These are phyloP conservation scores for Amblyraja radiata DNA, from an alignment of 2,797 vertebrate species.

Conservation along the genomic window DNA sequence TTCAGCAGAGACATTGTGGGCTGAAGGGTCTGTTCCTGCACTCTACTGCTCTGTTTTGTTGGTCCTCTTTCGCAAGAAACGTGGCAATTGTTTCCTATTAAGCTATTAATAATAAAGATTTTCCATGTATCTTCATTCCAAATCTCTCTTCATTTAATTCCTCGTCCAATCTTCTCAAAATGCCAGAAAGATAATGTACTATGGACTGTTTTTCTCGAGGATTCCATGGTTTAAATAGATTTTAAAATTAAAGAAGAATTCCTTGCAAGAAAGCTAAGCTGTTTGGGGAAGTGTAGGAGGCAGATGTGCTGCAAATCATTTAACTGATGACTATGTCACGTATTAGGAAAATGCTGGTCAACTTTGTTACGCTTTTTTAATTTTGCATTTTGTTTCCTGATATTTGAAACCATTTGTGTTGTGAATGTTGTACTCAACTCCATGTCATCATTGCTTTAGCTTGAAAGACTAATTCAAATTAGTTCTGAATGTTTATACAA, in stretches of 20 bases:
- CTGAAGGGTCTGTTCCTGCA: too few species aligned
- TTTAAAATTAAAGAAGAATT: too few species aligned
- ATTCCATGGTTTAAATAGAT: too few species aligned
- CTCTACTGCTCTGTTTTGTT: background rate
- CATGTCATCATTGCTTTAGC: background rate
- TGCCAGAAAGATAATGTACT: too few species aligned
- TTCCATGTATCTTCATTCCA: background rate
- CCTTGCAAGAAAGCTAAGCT: too few species aligned
- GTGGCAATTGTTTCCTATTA: background rate
- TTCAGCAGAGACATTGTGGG: too few species aligned
- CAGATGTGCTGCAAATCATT: too few species aligned
- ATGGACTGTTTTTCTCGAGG: too few species aligned
- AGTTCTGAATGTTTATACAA: background rate
- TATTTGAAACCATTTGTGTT: background rate
- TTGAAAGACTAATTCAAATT: background rate
- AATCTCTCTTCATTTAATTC: background rate
- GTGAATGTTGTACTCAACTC: background rate
- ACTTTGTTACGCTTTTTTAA: background rate
- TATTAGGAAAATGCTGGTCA: too few species aligned
- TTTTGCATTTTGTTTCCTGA: background rate
- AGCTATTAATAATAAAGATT: background rate
- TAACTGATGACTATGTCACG: too few species aligned
- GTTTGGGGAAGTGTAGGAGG: too few species aligned
- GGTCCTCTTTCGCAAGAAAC: background rate
- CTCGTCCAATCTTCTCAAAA: too few species aligned